Evolutionary conservation across 1,140 invertebrate species (phyloP), one percentile per base, ranked within the genome.

Genomic region (Manduca sexta): DNA sequence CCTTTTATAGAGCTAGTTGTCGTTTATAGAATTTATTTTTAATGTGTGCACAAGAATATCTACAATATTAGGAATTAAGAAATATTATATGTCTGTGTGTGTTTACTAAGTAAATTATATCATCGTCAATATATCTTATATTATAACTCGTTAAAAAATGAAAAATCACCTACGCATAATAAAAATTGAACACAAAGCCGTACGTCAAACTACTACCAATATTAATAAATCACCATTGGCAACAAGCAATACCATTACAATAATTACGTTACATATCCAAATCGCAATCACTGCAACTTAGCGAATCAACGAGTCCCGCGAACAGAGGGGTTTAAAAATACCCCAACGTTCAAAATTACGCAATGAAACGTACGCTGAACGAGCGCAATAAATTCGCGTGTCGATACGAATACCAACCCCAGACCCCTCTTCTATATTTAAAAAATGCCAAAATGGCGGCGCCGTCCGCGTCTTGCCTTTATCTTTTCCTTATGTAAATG

Each of bases 401-500:
- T 52, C 62, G 48, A 55, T 57, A 50, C 54, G 45, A 39, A 46
- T 41, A 47, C 43, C 35, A 33, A 33, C 34, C 29, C 45, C 44
- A 44, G 56, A 61, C 66, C 66, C 66, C 63, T 66, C 58, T 26
- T 15, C 18, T 10, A 21, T 30, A 13, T 43, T 12, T 13, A 30
- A 43, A 26, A 41, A 43, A 43, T 43, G 13, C 41, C 51, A 65
- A 69, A 65, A 69, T 63, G 66, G 63, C 58, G 51, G 33, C 52
- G 41, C 26, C 16, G 40, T 21, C 17, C 45, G 55, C 58, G 49
- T 61, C 63, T 64, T 66, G 60, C 55, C 57, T 66, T 66, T 69
- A 66, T 66, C 60, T 60, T 63, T 69, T 69, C 56, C 66, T 69
- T 69, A 69, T 69, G 62, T 57, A 63, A 69, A 69, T 69, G 47